phyloP scores from a whole-genome alignment of 1,140 invertebrate species.

The Drosophila sucinea region DNA sequence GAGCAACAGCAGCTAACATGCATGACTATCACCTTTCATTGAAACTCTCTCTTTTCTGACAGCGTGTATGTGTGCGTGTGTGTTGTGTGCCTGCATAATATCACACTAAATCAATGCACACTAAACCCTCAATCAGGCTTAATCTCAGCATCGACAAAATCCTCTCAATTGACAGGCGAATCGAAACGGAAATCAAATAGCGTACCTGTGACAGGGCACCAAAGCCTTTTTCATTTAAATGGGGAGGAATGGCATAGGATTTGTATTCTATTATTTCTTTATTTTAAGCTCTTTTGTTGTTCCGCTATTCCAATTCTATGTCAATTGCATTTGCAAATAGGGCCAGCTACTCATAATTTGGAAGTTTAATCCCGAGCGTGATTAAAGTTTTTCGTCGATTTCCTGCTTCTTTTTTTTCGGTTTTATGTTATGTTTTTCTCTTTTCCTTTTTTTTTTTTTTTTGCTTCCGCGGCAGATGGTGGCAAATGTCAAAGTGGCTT shows the following conservation, averaged over 20 bases:
- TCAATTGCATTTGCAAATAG: slow-evolving; percentile 10
- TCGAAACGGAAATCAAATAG: slow-evolving; percentile 12
- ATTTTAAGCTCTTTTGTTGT: slow-evolving; percentile 6
- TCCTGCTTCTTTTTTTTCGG: background rate
- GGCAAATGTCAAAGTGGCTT: slow-evolving; percentile 12
- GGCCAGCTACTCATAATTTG: background rate
- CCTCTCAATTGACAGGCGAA: slow-evolving; percentile 11
- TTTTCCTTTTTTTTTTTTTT: background rate
- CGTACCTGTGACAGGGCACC: slow-evolving; percentile 4
- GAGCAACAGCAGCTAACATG: background rate
- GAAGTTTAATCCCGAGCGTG: slow-evolving; percentile 3
- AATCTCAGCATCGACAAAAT: slow-evolving; percentile 13
- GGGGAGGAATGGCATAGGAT: background rate
- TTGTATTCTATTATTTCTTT: slow-evolving; percentile 14
- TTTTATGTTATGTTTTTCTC: background rate
- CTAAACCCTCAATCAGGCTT: slow-evolving; percentile 12
- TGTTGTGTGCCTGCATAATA: slow-evolving; percentile 4
- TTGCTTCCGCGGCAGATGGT: background rate
- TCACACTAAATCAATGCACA: slow-evolving; percentile 13
- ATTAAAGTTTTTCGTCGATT: slow-evolving; percentile 4
- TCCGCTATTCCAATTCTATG: background rate
- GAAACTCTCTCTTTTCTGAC: background rate
- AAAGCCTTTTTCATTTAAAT: slow-evolving; percentile 8
- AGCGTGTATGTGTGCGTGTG: slow-evolving; percentile 29
- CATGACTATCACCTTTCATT: slow-evolving; percentile 5